Base-by-base conservation (phyloP, 2,888 invertebrate species). In the Nymphalis c-album region DNA sequence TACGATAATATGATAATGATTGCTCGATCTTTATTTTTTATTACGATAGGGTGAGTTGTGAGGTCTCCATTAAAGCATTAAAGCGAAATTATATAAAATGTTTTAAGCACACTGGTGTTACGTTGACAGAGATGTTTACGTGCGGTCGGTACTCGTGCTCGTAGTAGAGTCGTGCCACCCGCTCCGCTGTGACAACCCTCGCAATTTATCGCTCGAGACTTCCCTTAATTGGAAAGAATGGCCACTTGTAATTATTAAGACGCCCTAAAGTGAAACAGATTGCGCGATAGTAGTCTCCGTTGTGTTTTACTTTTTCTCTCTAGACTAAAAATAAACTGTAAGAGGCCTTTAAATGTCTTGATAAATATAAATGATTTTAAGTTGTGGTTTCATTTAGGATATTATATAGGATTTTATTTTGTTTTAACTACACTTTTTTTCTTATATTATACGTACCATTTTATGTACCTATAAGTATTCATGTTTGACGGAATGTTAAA, bases 171-270 rank as follows among this genome's bases (percentile, higher is more conserved):
- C 69, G 64, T 78, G 81, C 79, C 77, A 76, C 80, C 77, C 69
- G 63, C 64, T 63, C 64, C 78, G 40, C 63, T 81, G 85, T 86
- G 88, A 87, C 90, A 87, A 83, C 90, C 88, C 90, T 88, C 85
- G 81, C 88, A 88, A 90, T 92, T 92, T 92, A 92, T 91, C 85
- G 90, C 88, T 82, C 81, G 85, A 88, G 91, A 90, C 89, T 90
- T 90, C 89, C 90, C 91, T 91, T 92, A 92, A 92, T 92, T 91
- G 91, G 90, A 91, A 91, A 89, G 88, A 91, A 92, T 90, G 90
- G 91, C 90, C 90, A 92, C 91, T 91, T 91, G 91, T 90, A 91
- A 91, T 92, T 91, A 91, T 91, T 91, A 91, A 91, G 90, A 88
- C 90, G 88, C 88, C 88, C 88, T 89, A 90, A 91, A 91, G 90